A percentile compares a stretch with the other conserved stretches of the same genome.
Evolutionary conservation across 23 tunicate species (phyloP).

Genomic region (Ascidia mentula): DNA sequence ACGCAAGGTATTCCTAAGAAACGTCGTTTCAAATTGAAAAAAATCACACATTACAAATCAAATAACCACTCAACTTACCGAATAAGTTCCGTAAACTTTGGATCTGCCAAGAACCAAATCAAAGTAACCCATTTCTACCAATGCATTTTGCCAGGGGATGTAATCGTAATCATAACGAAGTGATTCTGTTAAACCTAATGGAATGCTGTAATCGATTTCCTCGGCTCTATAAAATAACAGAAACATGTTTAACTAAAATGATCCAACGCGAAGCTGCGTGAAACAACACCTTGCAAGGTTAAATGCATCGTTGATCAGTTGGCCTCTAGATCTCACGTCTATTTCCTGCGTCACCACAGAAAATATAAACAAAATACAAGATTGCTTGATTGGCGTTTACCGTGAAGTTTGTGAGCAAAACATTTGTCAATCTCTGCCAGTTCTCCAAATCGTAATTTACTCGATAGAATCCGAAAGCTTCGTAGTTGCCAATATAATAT

Average conservation of each 20-base stretch:
- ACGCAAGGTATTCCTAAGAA: conserved; percentile 19
- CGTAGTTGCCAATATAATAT: conserved; percentile 59
- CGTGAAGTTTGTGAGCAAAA: neutral
- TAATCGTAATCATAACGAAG: conserved; percentile 36
- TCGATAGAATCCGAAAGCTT: conserved; percentile 67
- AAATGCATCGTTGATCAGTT: conserved; percentile 62
- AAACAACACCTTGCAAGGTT: conserved; percentile 46
- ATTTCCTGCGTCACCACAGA: conserved; percentile 26
- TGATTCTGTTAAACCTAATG: conserved; percentile 25
- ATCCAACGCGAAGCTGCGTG: neutral
- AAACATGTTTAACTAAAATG: neutral
- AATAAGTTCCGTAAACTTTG: conserved; percentile 29
- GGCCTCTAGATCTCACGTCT: conserved; percentile 38
- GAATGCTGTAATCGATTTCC: conserved; percentile 13
- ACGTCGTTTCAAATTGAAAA: no score
- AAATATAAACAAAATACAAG: neutral
- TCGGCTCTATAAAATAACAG: conserved; percentile 26
- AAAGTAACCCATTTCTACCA: conserved; percentile 36
- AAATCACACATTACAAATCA: no score
- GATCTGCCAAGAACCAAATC: conserved; percentile 48
- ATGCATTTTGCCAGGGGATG: conserved; percentile 52
- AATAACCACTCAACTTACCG: no score
- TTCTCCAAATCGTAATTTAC: conserved; percentile 66
- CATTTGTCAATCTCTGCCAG: conserved; percentile 39
- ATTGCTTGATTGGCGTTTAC: neutral